phyloP scores from a whole-genome alignment of 2,888 invertebrate genomes.

The Euphydryas editha region DNA sequence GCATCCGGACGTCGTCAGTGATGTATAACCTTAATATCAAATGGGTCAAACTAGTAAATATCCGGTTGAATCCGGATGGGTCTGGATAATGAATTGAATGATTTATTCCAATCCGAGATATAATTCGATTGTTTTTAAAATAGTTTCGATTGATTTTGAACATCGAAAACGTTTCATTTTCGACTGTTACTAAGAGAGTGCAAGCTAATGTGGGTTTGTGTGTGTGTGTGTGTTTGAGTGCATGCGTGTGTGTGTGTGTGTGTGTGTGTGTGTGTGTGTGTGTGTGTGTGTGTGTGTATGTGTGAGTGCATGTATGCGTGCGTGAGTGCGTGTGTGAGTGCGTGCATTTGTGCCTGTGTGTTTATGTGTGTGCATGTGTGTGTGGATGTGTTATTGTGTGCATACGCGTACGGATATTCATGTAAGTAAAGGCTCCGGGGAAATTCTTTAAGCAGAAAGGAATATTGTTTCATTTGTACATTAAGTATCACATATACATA shows the following conservation, averaged over 20 bases:
- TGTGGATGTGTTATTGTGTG: no score
- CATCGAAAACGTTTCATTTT: no score
- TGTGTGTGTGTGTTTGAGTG: not conserved
- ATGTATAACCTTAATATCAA: slow-evolving; percentile 19
- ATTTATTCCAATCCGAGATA: slow-evolving; percentile 7
- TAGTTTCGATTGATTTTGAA: slow-evolving; percentile 6
- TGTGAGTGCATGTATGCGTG: not conserved
- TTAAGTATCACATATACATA: no score
- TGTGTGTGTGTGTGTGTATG: not conserved
- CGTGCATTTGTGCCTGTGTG: not conserved
- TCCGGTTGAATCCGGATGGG: slow-evolving; percentile 5
- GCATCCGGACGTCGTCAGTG: slow-evolving; percentile 18
- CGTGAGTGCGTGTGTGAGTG: not conserved
- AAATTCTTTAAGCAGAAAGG: no score
- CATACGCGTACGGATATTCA: no score
- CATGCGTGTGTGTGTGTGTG: not conserved
- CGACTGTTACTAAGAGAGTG: not conserved
- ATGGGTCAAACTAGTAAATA: slow-evolving; percentile 16
- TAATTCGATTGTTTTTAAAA: not conserved
- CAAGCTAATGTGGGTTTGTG: no score
- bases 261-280: no score
- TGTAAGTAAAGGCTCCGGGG: no score
- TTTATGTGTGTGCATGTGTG: not conserved
- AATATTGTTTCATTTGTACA: no score
- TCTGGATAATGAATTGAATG: slow-evolving; percentile 10